Evolutionary conservation across 2,113 vertebrate genomes (phyloP), one percentile per base, ranked within the genome.

Genomic region (Neodontobutis hainanensis): DNA sequence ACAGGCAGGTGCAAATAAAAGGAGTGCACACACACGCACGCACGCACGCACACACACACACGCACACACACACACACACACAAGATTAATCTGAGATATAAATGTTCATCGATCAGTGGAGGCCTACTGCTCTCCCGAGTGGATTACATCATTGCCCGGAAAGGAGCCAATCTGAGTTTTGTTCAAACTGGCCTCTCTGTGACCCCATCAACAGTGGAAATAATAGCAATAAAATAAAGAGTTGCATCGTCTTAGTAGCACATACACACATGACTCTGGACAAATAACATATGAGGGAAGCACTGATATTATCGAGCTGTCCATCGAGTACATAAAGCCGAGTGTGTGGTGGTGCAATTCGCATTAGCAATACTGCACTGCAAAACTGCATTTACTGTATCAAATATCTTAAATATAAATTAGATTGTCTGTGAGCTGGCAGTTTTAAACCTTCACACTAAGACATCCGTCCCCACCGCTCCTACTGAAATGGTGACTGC

Each of bases 81-180:
- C 48, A 55, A 61, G 65, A 85, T 82, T 70, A 75, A 85, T 83
- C 70, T 43, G 63, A 87, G 73, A 58, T 79, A 82, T 65, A 77
- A 85, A 85, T 59, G 64, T 53, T 78, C 62, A 85, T 87, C 78
- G 82, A 87, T 90, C 82, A 82, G 65, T 40, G 19, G 19, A 27
- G 19, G 19, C 19, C 19, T 27, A 56, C 51, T 6, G 66, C 43
- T 63, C 70, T 84, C 80, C 69, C 75, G 53, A 10, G 75, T 71
- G 83, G 56, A 87, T 88, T 81, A 85, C 83, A 82, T 90, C 86
- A 85, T 68, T 58, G 52, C 67, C 46, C 46, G 52, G 59, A 65
- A 72, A 75, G 71, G 46, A 81, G 82, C 83, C 86, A 86, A 87
- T 88, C 76, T 81, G 70, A 81, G 47, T 36, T 5, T 16, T 38